Evolutionary conservation across 2,797 vertebrate species (phyloP), one percentile per base, ranked within the genome.

Genomic region (Eulemur rubriventer): DNA sequence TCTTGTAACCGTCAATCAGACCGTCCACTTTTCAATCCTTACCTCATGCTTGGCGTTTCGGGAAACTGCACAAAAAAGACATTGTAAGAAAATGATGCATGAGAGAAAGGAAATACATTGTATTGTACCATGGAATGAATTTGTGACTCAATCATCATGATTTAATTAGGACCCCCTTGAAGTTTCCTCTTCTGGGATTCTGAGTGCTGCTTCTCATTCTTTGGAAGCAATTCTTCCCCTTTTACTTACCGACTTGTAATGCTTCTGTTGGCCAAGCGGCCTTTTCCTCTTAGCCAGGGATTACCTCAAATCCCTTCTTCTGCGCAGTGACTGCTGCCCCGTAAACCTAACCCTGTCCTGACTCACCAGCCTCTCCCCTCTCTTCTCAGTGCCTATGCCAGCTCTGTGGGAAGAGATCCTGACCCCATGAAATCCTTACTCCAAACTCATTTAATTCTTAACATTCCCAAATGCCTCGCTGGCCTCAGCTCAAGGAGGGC

Each of bases 81-180:
- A 97, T 96, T 90, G 80, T 69, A 93, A 89, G 82, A 81, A 95
- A 93, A 82, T 73, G 59, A 95, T 84, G 30, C 79, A 67, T 0
- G 2, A 89, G 61, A 87, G 92, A 96, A 94, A 89, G 92, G 65
- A 93, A 94, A 81, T 81, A 9, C 57, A 43, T 85, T 91, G 38
- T 69, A 17, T 92, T 93, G 92, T 28, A 63, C 52, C 18, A 48
- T 52, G 61, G 70, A 96, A 67, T 83, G 83, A 89, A 93, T 90
- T 96, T 81, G 63, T 82, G 55, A 95, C 75, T 96, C 85, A 55
- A 28, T 97, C 9, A 28, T 83, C 35, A 55, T 48, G 72, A 78
- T 97, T 96, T 87, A 96, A 97, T 96, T 96, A 94, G 76, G 41
- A 63, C 17, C 28, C 28, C 35, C 75, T 89, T 94, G 72, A 96